These are phyloP conservation scores for Harpagoxenus sublaevis DNA, from an alignment of 2,888 invertebrate species.

Conservation along the genomic window DNA sequence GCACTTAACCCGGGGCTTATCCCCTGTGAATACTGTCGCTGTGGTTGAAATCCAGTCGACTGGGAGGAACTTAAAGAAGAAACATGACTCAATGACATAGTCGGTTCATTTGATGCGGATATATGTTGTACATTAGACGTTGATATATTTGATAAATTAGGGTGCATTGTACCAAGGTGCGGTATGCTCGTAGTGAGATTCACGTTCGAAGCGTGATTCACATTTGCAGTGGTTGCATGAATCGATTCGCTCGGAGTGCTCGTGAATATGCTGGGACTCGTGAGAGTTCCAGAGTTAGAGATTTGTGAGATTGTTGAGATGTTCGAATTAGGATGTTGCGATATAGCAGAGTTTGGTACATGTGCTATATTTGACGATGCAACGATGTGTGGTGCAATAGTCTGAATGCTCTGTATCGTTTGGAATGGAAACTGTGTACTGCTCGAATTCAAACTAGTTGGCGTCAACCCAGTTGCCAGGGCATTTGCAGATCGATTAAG, in stretches of 20 bases:
- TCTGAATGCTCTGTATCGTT: conserved; percentile 85
- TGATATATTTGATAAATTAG: conserved; percentile 81
- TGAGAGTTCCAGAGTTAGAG: conserved; percentile 78
- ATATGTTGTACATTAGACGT: conserved; percentile 80
- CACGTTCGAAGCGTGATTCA: conserved; percentile 79
- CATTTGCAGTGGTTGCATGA: conserved; percentile 80
- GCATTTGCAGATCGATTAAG: conserved; percentile 81
- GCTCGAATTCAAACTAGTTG: conserved; percentile 80
- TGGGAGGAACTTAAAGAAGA: conserved; percentile 77
- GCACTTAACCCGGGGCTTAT: conserved; percentile 75
- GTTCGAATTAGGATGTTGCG: conserved; percentile 77
- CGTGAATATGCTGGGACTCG: conserved; percentile 82
- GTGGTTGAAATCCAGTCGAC: conserved; percentile 78
- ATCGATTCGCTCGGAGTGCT: conserved; percentile 82
- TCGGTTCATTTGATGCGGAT: conserved; percentile 79
- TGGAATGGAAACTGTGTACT: conserved; percentile 84
- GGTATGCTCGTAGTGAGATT: conserved; percentile 80
- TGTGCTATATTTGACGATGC: conserved; percentile 81
- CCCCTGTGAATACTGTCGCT: conserved; percentile 81
- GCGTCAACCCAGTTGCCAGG: conserved; percentile 79
- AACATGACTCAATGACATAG: conserved; percentile 79
- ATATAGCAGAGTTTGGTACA: conserved; percentile 79
- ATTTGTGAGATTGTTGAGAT: conserved; percentile 80
- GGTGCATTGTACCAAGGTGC: conserved; percentile 84
- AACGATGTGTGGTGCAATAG: conserved; percentile 84